phyloP scores from a whole-genome alignment of 2,888 invertebrate genomes.

The Noctuana brunneofusca region DNA sequence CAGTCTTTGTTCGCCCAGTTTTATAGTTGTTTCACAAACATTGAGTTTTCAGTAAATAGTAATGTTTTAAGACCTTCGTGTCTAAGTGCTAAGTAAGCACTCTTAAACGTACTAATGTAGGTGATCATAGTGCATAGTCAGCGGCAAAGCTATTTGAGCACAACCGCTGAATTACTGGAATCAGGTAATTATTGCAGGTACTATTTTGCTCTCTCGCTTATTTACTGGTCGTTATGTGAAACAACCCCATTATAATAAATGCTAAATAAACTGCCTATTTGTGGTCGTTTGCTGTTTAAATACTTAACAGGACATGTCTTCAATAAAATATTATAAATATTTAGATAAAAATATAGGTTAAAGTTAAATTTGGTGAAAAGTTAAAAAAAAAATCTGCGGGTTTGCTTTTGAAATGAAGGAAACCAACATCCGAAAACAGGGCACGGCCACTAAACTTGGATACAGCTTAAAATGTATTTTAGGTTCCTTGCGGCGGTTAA shows the following conservation, averaged over 20 bases:
- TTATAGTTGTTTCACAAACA: no score
- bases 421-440: no score
- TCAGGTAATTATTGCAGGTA: neutral
- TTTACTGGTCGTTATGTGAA: conserved; percentile 20
- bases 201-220: neutral
- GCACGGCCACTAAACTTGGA: no score
- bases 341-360: no score
- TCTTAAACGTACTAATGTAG: neutral
- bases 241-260: conserved; percentile 17
- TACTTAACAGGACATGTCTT: no score
- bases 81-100: neutral
- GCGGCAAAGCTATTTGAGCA: neutral
- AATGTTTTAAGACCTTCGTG: no score
- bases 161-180: conserved; percentile 7
- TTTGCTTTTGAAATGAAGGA: no score
- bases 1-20: neutral
- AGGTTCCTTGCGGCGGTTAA: neutral
- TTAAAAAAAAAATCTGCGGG: no score
- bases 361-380: no score
- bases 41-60: no score
- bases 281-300: conserved; percentile 1
- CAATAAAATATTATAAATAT: no score
- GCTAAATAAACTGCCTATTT: conserved; percentile 1
- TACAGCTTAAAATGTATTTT: no score
- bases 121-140: neutral